Evolutionary conservation across 1,140 invertebrate genomes (phyloP).

Genomic region (Drosophila virilis): DNA sequence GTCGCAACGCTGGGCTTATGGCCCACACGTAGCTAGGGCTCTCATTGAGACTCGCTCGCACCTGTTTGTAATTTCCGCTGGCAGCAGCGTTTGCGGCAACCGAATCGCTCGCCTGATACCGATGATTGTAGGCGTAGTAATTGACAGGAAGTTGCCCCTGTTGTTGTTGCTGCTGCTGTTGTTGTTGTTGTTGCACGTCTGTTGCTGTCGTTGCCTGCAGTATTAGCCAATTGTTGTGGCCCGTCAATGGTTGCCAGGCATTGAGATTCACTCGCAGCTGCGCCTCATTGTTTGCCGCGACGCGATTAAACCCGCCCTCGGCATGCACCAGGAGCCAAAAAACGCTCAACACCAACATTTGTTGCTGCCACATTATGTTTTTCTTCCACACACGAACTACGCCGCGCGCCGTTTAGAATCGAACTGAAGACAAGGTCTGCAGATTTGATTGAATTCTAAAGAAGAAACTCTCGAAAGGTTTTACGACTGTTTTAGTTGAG

Average conservation of each 20-base stretch:
- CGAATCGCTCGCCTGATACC: slow-evolving; percentile 56
- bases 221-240: slow-evolving; percentile 77
- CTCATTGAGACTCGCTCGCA: slow-evolving; percentile 43
- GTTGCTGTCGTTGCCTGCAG: slow-evolving; percentile 71
- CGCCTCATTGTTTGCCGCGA: slow-evolving; percentile 25
- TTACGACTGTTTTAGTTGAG: slow-evolving; percentile 73
- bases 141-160: slow-evolving; percentile 64
- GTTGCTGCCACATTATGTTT: slow-evolving; percentile 52
- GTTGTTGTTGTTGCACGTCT: slow-evolving; percentile 40
- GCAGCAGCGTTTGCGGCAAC: slow-evolving; percentile 19
- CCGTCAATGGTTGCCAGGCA: slow-evolving; percentile 67
- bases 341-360: slow-evolving; percentile 55
- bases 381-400: slow-evolving; percentile 46
- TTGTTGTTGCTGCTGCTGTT: slow-evolving; percentile 20
- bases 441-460: slow-evolving; percentile 62
- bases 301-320: slow-evolving; percentile 56
- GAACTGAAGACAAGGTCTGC: slow-evolving; percentile 46
- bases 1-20: slow-evolving; percentile 65
- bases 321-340: slow-evolving; percentile 40
- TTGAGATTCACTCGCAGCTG: slow-evolving; percentile 60
- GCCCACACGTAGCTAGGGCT: slow-evolving; percentile 66
- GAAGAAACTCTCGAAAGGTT: slow-evolving; percentile 60
- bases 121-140: slow-evolving; percentile 80
- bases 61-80: slow-evolving; percentile 77
- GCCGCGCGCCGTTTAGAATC: slow-evolving; percentile 62